Evolutionary conservation across 2,113 vertebrate species (phyloP), one percentile per base, ranked within the genome.

Genomic region (Cettia cetti): DNA sequence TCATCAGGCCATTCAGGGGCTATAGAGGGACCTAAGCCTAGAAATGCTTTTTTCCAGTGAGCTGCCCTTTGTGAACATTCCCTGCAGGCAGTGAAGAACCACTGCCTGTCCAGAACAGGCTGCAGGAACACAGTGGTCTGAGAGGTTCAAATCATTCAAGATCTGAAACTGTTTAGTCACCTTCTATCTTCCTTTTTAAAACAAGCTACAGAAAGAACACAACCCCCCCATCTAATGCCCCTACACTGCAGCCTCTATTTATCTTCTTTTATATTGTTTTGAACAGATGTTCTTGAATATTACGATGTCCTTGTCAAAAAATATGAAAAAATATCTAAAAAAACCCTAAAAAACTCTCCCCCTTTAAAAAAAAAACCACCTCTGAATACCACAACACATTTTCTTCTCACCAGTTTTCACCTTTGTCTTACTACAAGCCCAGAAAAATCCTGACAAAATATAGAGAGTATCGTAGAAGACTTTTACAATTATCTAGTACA

Each of bases 181-280:
- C 17, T 70, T 44, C 47, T 40, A 77, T 31, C 37, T 57, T 17
- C 14, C 23, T 92, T 57, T 77, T 84, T 53, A 83, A 68, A 72
- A 72, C 10, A 31, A 72, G n/a, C 30, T 56, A 74, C 19, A 61
- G 21, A 59, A 89, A 56, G n/a, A 91, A 69, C 35, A 79, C 13
- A 37, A 4, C 5, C 2, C 1, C 0, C 2, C 21, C 9, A 59
- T 60, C 64, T 68, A 82, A n/a, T 1, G 10, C 9, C 11, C 7
- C 40, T 42, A 59, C 15, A 72, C 9, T 3, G 5, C 44, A 92
- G 57, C 20, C 33, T 82, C 42, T 88, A 44, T 52, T 88, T 78
- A 45, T 31, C 21, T 86, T 82, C 24, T 30, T 71, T 91, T 78
- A 42, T 23, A 87, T 22, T 27, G 3, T 69, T 89, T 74, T 27